These are phyloP conservation scores for Mizuhopecten yessoensis DNA, from an alignment of 1,140 invertebrate genomes.

Conservation along the genomic window DNA sequence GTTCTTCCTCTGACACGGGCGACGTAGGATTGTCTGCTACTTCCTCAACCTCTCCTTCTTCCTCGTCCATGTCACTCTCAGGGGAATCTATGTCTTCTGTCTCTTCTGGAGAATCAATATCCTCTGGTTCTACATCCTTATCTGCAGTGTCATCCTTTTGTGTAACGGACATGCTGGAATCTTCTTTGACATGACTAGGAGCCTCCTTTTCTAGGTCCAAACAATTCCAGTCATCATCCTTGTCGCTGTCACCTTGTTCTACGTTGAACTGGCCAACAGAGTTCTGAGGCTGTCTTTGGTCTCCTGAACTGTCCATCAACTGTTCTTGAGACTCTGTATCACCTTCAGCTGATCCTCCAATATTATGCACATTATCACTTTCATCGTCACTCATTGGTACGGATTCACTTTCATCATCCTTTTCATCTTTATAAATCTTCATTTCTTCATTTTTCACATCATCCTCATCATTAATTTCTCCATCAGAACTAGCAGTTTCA, in stretches of 20 bases:
- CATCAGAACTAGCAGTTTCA: constrained; percentile 20
- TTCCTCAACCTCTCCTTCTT: constrained; percentile 45
- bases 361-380: constrained; percentile 48
- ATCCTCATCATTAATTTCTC: constrained; percentile 44
- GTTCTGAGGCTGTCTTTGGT: neutral
- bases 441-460: constrained; percentile 4
- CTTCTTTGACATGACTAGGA: neutral
- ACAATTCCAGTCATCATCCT: neutral
- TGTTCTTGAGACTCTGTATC: neutral
- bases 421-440: constrained; percentile 1
- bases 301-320: neutral
- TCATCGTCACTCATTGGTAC: constrained; percentile 52
- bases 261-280: neutral
- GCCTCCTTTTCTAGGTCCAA: neutral
- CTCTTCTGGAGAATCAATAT: constrained; percentile 30
- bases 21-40: constrained; percentile 36
- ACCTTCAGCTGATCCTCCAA: constrained; percentile 1
- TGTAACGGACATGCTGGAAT: neutral
- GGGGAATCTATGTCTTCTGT: constrained; percentile 63
- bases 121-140: constrained; percentile 41
- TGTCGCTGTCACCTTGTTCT: neutral
- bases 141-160: neutral
- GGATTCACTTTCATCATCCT: constrained; percentile 48
- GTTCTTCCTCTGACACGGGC: constrained; percentile 47
- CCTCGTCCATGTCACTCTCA: constrained; percentile 62